Evolutionary conservation across 2,113 vertebrate genomes (phyloP), one percentile per base, ranked within the genome.

Genomic region (Cromileptes altivelis): DNA sequence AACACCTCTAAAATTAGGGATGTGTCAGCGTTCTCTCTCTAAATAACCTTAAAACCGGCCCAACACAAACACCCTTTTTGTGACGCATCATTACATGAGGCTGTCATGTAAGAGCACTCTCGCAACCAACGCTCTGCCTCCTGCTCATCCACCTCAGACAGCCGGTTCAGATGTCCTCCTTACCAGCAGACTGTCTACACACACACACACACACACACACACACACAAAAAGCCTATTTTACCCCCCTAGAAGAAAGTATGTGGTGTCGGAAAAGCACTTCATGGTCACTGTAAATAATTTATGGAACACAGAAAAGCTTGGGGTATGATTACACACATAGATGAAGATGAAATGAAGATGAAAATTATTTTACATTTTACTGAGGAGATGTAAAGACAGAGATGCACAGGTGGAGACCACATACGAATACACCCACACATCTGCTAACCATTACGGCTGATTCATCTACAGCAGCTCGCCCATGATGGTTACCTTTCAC

Each of bases 41-140:
- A 78, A 62, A 78, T 73, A 82, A 70, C n/a, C 40, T 58, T 3
- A 77, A 77, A 78, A 71, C 11, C 19, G 1, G 47, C 17, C 4
- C 11, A 23, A 50, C 57, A 53, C 33, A 14, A 47, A 55, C 58
- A 56, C 60, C 52, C 25, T 49, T 50, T 62, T 61, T 55, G 73
- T 91, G 88, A 92, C 40, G 73, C 89, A 89, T 81, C 52, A 81
- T 72, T 58, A 75, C 71, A 83, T 76, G 71, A 75, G 33, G 37
- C 63, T 84, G 64, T 89, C 84, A 91, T 79, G 77, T 87, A 88
- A 84, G 67, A 81, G 62, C 57, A 78, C 61, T 78, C 33, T 80
- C 25, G 14, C 52, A 75, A 49, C 70, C 74, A 78, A 33, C 13
- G 6, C 58, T 81, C 52, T 75, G 37, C 68, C 71, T 85, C 60